Evolutionary conservation across 1,140 invertebrate species (phyloP).

Genomic region (Cryptotermes secundus): DNA sequence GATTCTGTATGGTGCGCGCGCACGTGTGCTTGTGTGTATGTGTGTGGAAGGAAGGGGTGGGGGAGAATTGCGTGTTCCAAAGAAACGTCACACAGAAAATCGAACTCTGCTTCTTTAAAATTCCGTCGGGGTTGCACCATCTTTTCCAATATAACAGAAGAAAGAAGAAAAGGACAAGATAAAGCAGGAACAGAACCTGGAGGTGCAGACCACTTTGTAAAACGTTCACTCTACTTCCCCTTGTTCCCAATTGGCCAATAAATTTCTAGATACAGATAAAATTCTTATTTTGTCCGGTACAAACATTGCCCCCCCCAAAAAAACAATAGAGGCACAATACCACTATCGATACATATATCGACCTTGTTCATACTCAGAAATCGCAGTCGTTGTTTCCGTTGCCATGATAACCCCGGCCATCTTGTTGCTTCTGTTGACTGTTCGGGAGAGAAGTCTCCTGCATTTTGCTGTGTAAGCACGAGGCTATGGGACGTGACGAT

Average conservation of each 20-base stretch:
- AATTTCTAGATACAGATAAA: neutral
- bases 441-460: neutral
- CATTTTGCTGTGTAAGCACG: neutral
- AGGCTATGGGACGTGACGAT: neutral
- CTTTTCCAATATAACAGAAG: neutral
- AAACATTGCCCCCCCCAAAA: neutral
- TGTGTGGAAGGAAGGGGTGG: too few species aligned
- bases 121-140: neutral
- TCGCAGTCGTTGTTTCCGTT: neutral
- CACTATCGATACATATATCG: neutral
- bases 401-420: neutral
- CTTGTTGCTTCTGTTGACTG: neutral
- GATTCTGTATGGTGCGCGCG: too few species aligned
- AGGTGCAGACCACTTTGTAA: neutral
- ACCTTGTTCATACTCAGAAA: constrained; percentile 3
- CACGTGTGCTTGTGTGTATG: neutral
- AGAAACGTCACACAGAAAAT: neutral
- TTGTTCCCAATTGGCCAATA: neutral
- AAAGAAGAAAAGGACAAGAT: neutral
- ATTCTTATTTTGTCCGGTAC: constrained; percentile 8
- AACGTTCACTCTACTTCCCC: neutral
- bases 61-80: neutral
- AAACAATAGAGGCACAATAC: neutral
- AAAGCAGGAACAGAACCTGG: neutral
- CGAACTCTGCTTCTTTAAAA: neutral